Evolutionary conservation across 2,797 vertebrate species (phyloP), one percentile per base, ranked within the genome.

Genomic region (Pipistrellus pygmaeus): DNA sequence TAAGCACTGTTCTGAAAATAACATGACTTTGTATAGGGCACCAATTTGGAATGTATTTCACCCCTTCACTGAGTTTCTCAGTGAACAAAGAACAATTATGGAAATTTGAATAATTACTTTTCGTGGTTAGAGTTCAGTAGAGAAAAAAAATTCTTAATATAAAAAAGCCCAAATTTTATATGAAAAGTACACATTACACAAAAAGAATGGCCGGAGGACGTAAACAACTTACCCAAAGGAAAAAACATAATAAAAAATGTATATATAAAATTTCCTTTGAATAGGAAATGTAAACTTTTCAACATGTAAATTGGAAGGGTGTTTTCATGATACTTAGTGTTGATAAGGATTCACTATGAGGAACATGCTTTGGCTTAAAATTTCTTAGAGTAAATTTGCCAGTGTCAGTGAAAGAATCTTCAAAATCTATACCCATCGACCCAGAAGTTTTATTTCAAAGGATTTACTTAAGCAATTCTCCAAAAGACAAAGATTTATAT

Each of bases 111-210:
- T 60, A 90, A 71, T 88, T 88, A 57, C 32, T 85, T 88, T 80
- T 23, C 25, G 8, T 75, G 41, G n/a, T 44, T 30, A 32, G 71
- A 38, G 14, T 90, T 93, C 32, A 76, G 66, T 38, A 62, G 66
- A 15, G 44, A 38, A 85, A 85, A 85, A 57, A 68, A 48, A 53
- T 91, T 90, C 53, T 88, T 90, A 53, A 82, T 92, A 80, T 51
- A 15, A 60, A 76, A 76, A 88, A 77, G 4, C 1, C 46, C 84
- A 23, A 76, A 62, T 53, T 17, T 55, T 85, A 55, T 66, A 48
- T 78, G n/a, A 55, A 78, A 68, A 35, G 64, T 82, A 35, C n/a
- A 88, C 71, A 62, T 78, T 88, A 44, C n/a, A 8, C 35, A 55
- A 62, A 81, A 78, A 77, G 12, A 55, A 35, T 85, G 8, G 32